phyloP scores from a whole-genome alignment of 2,113 vertebrate genomes.

The Cinclus mexicanus region DNA sequence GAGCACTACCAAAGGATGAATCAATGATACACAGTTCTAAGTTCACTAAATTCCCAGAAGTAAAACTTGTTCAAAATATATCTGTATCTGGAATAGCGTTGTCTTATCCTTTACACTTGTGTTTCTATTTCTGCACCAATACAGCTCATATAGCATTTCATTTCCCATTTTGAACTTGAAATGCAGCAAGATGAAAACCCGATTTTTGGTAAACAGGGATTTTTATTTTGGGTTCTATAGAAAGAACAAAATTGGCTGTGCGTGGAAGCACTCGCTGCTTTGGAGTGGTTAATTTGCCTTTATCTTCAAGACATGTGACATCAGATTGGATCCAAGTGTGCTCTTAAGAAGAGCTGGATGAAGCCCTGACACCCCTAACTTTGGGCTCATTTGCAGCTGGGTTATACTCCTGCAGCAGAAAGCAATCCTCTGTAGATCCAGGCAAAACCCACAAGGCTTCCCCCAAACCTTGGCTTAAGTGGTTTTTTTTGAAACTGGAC shows the following conservation, averaged over 20 bases:
- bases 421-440: neutral
- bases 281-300: neutral
- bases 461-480: neutral
- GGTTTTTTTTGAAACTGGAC: neutral
- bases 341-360: neutral
- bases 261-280: neutral
- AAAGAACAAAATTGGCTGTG: neutral
- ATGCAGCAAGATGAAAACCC: neutral
- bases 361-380: neutral
- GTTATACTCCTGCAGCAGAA: neutral
- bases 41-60: neutral
- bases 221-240: neutral
- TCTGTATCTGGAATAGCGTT: neutral
- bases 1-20: neutral
- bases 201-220: neutral
- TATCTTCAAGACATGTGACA: neutral
- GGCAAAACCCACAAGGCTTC: neutral
- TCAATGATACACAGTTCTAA: neutral
- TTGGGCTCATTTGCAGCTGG: neutral
- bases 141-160: neutral
- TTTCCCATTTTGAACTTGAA: neutral
- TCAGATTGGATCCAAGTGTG: neutral
- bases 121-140: slow-evolving; percentile 8
- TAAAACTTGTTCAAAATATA: neutral
- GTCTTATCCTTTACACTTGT: neutral